Conservation (phyloP, 1,140 invertebrate genomes). For the Coelopa frigida region DNA sequence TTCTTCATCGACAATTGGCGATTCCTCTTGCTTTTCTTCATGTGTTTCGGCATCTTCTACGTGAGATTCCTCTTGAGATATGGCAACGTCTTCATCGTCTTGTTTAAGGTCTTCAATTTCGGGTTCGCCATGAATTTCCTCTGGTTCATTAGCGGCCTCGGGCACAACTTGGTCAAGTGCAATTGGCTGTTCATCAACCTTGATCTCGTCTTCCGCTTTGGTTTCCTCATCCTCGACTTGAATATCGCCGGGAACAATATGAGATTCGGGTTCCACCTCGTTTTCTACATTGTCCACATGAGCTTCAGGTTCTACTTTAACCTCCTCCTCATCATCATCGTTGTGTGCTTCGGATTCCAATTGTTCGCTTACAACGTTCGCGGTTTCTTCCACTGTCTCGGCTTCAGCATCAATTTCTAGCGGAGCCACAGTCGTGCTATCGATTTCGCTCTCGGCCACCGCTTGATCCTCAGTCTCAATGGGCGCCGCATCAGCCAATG, state of each 20-base stretch:
- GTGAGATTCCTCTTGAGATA: background rate
- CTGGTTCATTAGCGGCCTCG: background rate
- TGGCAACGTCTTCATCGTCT: no score
- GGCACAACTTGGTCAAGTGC: background rate
- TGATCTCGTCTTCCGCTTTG: background rate
- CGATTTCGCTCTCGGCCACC: no score
- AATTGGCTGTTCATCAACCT: background rate
- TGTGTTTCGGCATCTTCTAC: constrained; percentile 14
- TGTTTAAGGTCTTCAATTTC: no score
- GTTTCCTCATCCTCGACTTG: background rate
- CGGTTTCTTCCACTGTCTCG: no score
- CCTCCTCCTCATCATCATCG: background rate
- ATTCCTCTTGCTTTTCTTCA: constrained; percentile 1
- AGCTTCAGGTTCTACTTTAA: background rate
- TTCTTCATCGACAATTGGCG: background rate
- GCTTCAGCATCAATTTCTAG: no score
- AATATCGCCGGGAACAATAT: background rate
- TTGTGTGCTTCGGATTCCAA: no score
- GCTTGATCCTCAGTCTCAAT: no score
- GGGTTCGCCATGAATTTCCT: background rate
- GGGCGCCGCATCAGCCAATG: no score
- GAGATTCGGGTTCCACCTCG: background rate
- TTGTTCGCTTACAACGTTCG: no score
- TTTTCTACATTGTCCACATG: background rate
- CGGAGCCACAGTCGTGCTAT: no score